Evolutionary conservation across 2,797 vertebrate genomes (phyloP).

Genomic region (Tympanoctomys barrerae): DNA sequence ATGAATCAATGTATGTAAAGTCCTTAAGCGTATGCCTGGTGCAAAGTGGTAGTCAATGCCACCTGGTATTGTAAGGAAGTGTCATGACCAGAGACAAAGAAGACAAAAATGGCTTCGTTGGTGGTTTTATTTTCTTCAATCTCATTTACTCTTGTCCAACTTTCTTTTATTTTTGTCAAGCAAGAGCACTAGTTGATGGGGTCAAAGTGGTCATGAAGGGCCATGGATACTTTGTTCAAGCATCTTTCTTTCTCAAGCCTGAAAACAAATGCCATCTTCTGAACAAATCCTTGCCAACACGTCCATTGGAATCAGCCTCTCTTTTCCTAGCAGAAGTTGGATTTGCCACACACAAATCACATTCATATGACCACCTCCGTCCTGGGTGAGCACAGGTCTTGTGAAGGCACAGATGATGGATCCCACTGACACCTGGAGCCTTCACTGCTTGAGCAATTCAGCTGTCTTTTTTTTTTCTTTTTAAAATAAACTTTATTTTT

Average conservation of each 20-base stretch:
- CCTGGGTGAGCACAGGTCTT: background rate
- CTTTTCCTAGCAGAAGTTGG: background rate
- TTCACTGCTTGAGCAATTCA: background rate
- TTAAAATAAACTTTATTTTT: too few relatives aligned
- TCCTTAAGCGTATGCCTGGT: background rate
- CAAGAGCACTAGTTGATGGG: background rate
- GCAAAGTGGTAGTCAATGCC: background rate
- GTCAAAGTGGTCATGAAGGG: background rate
- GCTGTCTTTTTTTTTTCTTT: too few relatives aligned
- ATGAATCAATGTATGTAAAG: background rate
- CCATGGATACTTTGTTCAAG: background rate
- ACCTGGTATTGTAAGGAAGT: background rate
- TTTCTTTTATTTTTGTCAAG: constrained; percentile 34
- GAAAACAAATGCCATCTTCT: background rate
- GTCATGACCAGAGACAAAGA: background rate
- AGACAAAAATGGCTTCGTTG: background rate
- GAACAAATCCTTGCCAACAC: background rate
- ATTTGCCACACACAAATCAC: too few relatives aligned
- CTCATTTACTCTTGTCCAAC: background rate
- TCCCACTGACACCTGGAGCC: background rate
- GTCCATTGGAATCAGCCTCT: background rate
- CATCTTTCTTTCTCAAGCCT: background rate
- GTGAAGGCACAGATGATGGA: background rate
- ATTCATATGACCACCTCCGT: fast-evolving
- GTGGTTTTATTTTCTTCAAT: background rate